phyloP scores from a whole-genome alignment of 2,888 invertebrate species.

The Agrypnus murinus region DNA sequence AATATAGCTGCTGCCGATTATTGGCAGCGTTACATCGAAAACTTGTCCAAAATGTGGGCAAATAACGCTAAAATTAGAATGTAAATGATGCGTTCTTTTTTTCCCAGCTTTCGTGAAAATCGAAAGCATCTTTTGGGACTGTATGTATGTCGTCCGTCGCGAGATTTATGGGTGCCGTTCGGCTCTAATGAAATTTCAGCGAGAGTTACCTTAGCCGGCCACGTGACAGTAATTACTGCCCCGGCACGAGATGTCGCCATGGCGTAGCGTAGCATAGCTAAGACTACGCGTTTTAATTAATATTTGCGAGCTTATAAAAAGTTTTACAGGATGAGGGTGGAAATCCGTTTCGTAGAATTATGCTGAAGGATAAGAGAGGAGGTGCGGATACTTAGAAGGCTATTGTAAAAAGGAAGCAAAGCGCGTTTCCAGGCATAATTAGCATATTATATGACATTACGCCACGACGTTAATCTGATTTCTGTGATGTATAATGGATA shows the following conservation, averaged over 20 bases:
- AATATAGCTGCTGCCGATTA: constrained; percentile 34
- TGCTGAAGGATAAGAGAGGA: constrained; percentile 51
- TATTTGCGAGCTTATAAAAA: constrained; percentile 65
- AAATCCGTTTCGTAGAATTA: constrained; percentile 56
- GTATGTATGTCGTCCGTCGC: constrained; percentile 45
- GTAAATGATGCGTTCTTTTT: constrained; percentile 37
- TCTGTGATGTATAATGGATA: constrained; percentile 49
- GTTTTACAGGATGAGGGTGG: constrained; percentile 51
- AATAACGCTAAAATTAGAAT: constrained; percentile 46
- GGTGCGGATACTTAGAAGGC: constrained; percentile 52
- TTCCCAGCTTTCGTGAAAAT: constrained; percentile 24
- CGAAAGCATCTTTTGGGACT: constrained; percentile 32
- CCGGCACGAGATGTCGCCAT: constrained; percentile 58
- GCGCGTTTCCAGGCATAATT: constrained; percentile 54
- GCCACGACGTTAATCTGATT: constrained; percentile 51
- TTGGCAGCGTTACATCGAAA: constrained; percentile 20
- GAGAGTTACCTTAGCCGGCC: constrained; percentile 60
- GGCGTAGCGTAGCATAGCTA: constrained; percentile 57
- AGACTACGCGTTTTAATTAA: constrained; percentile 64
- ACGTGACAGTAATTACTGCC: constrained; percentile 63
- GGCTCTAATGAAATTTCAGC: constrained; percentile 73
- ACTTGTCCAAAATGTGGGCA: constrained; percentile 29
- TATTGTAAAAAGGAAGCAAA: constrained; percentile 53
- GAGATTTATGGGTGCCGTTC: constrained; percentile 73
- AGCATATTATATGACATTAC: constrained; percentile 58